A percentile compares a stretch with the other conserved stretches of the same genome.
phyloP scores from a whole-genome alignment of 2,797 vertebrate species.

The Kryptolebias ocellatus region DNA sequence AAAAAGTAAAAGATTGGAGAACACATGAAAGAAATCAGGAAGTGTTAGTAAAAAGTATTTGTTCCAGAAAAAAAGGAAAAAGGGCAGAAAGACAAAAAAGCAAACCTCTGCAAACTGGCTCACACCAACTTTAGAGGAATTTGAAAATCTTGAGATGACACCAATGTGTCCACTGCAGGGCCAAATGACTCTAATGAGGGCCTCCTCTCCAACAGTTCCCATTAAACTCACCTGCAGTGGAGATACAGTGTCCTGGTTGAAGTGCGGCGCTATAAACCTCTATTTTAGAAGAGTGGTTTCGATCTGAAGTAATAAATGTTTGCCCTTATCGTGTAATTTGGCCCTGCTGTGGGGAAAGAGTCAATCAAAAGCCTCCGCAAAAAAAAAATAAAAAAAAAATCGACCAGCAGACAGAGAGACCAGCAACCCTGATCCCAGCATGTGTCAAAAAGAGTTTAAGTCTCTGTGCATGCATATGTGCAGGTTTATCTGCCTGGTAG shows the following conservation, averaged over 20 bases:
- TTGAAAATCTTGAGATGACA: conserved; percentile 28
- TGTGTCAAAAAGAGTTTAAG: conserved; percentile 24
- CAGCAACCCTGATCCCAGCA: conserved; percentile 71
- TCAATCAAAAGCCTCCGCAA: conserved; percentile 35
- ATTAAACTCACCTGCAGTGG: conserved; percentile 23
- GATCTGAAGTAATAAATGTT: conserved; percentile 27
- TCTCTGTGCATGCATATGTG: neutral
- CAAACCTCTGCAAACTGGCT: conserved; percentile 73
- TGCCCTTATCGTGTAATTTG: conserved; percentile 49
- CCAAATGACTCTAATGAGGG: conserved; percentile 28
- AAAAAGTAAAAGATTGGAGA: conserved; percentile 8
- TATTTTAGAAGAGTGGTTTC: conserved; percentile 28
- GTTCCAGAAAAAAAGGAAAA: conserved; percentile 8
- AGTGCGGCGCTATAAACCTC: neutral
- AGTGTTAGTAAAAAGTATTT: conserved; percentile 41
- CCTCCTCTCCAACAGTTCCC: conserved; percentile 8
- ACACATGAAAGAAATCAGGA: conserved; percentile 16
- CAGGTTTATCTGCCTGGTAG: too few species aligned
- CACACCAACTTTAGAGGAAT: conserved; percentile 70
- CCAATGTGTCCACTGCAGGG: conserved; percentile 45
- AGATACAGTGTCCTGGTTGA: conserved; percentile 14
- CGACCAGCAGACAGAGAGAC: conserved; percentile 36
- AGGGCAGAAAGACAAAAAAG: conserved; percentile 10
- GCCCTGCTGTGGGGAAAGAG: conserved; percentile 55
- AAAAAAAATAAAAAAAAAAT: conserved; percentile 1